Base-by-base conservation (phyloP, 2,888 invertebrate species). In the Drosophila tanythrix region DNA sequence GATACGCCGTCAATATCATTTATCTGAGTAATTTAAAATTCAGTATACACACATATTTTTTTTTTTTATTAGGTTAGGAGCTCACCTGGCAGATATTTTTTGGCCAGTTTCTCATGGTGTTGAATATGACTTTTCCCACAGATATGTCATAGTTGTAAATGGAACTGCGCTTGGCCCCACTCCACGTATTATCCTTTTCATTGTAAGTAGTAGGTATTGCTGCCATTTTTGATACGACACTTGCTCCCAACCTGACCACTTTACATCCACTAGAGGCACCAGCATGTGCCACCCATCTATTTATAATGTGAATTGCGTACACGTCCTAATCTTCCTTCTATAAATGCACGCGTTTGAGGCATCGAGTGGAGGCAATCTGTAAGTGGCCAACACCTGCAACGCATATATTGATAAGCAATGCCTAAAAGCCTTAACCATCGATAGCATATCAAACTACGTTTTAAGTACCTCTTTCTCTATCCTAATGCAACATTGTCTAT, bases 21-120 rank as follows among this genome's bases (percentile, higher is more conserved):
- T 10, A 91, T 86, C 91, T 91, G 29, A 3, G 46, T 7, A 35
- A 36, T 48, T 35, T 11, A 27, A 38, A 25, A n/a, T 56, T 5
- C 21, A 18, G 36, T 2, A 25, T 4, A 4, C 15, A 25, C 2
- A 2, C 4, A 15, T 46, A 2, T n/a, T n/a, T 18, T 27, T n/a
- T 18, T 27, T 5, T 11, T 46, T n/a, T 3, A 2, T 2, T 31
- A 29, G 15, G 15, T 8, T 11, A 18, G 2, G 10, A 13, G 59
- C 75, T 61, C 29, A 89, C 88, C 78, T 89, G 90, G n/a, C 76
- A 79, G 2, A 89, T 61, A 59, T 89, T 90, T 8, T 77, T 82
- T 0, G 90, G 82, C 90, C 90, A 83, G 57, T 83, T 89, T n/a
- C 51, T 79, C 89, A 90, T 88, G 21, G 69, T 76, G n/a, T 70